A percentile compares a stretch with the other conserved stretches of the same genome.
phyloP scores from a whole-genome alignment of 2,888 invertebrate species.

The Trachelus iudaicus region DNA sequence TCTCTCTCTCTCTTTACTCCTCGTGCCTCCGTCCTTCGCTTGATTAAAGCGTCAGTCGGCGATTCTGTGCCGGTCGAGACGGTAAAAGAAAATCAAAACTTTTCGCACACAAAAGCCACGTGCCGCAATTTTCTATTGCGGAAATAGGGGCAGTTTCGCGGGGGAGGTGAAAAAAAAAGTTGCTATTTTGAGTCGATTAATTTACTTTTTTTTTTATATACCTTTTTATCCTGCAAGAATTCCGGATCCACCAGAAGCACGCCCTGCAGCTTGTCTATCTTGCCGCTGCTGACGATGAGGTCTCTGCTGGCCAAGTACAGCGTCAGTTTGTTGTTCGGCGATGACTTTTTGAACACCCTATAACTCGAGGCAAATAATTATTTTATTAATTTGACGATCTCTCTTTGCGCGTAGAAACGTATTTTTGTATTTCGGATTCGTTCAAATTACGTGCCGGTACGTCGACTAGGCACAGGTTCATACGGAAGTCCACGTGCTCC shows the following conservation, averaged over 20 bases:
- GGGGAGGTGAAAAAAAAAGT: neutral
- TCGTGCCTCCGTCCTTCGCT: neutral
- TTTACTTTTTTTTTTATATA: constrained; percentile 49
- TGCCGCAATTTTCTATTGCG: too few relatives aligned
- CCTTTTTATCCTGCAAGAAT: constrained; percentile 82
- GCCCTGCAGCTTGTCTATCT: constrained; percentile 86
- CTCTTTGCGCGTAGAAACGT: neutral
- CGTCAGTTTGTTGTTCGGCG: constrained; percentile 86
- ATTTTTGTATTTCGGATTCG: neutral
- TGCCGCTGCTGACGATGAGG: constrained; percentile 78
- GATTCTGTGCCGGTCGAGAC: neutral
- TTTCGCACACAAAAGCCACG: neutral
- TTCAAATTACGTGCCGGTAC: too few relatives aligned
- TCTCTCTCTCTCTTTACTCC: neutral
- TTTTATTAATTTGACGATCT: neutral
- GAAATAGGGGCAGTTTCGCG: too few relatives aligned
- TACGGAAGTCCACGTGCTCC: too few relatives aligned
- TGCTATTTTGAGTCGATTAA: neutral
- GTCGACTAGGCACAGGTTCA: neutral
- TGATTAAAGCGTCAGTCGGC: neutral
- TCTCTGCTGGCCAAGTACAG: constrained; percentile 86
- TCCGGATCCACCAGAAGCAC: constrained; percentile 94
- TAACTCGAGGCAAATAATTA: constrained; percentile 37
- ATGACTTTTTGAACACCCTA: constrained; percentile 89
- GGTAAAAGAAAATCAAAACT: neutral